These are phyloP conservation scores for Malacoctenus gilli DNA, from an alignment of 2,797 vertebrate genomes.

Conservation along the genomic window DNA sequence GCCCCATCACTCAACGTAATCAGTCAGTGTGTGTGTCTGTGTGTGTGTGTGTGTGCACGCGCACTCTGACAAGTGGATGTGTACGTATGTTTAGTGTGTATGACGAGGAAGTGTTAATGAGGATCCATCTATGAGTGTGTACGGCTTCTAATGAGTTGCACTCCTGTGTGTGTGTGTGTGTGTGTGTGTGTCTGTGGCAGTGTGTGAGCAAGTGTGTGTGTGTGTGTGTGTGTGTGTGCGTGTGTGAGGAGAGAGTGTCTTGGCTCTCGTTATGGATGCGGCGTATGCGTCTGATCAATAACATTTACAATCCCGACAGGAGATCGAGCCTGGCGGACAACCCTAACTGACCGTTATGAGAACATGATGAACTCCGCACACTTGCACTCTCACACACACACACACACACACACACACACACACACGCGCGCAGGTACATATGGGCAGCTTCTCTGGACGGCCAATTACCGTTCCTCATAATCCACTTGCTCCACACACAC, in stretches of 20 bases:
- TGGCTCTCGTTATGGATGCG: slow-evolving; percentile 72
- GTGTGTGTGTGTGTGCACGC: slow-evolving; percentile 32
- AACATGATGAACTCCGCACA: slow-evolving; percentile 76
- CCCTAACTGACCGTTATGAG: slow-evolving; percentile 79
- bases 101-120: slow-evolving; percentile 73
- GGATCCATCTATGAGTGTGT: slow-evolving; percentile 68
- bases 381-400: slow-evolving; percentile 18
- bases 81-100: slow-evolving; percentile 71
- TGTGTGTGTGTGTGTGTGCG: slow-evolving; percentile 32
- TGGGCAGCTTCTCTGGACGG: slow-evolving; percentile 72
- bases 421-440: slow-evolving; percentile 44
- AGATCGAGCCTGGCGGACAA: slow-evolving; percentile 71
- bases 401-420: slow-evolving; percentile 30
- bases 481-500: slow-evolving; percentile 73
- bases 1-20: slow-evolving; percentile 61
- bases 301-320: slow-evolving; percentile 81
- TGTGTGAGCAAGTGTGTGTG: slow-evolving; percentile 29
- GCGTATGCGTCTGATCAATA: slow-evolving; percentile 76
- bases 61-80: slow-evolving; percentile 63
- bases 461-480: slow-evolving; percentile 79
- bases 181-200: slow-evolving; percentile 20
- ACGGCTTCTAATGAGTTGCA: slow-evolving; percentile 72
- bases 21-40: slow-evolving; percentile 45
- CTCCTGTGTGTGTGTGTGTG: slow-evolving; percentile 34
- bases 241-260: slow-evolving; percentile 51